A percentile compares a stretch with the other conserved stretches of the same genome.
Conservation (phyloP, 2,113 vertebrate genomes). For the Vulpes vulpes region DNA sequence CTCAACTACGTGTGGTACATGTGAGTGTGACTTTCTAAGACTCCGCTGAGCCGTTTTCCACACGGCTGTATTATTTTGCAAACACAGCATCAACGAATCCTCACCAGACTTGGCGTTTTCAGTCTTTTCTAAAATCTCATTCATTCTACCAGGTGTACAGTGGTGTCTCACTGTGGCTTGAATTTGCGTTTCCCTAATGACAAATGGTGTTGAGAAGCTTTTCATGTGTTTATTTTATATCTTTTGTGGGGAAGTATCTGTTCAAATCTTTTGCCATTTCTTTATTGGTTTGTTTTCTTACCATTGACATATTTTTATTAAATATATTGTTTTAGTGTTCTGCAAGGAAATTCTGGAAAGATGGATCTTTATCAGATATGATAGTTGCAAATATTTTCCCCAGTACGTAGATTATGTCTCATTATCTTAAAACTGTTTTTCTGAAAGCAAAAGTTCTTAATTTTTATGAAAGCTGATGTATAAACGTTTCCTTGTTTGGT, state of each 20-base stretch:
- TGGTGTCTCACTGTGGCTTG: background rate
- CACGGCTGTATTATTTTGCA: background rate
- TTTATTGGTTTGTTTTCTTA: background rate
- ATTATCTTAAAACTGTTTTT: background rate
- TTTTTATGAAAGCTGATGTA: background rate
- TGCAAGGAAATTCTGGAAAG: background rate
- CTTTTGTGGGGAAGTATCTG: background rate
- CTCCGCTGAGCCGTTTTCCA: background rate
- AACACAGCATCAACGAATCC: background rate
- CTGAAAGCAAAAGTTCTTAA: background rate
- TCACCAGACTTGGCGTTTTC: background rate
- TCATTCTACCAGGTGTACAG: background rate
- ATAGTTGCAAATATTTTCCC: background rate
- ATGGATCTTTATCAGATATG: background rate
- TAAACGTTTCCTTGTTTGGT: background rate
- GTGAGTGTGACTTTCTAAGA: background rate
- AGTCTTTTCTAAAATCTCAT: background rate
- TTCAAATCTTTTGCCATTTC: background rate
- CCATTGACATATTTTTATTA: background rate
- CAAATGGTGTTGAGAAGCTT: background rate
- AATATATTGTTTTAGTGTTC: background rate
- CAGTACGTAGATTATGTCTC: background rate
- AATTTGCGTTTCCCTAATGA: constrained; percentile 1
- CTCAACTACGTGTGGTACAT: background rate
- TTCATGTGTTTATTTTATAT: constrained; percentile 31